These are phyloP conservation scores for Nibea coibor DNA, from an alignment of 2,113 vertebrate species.

Conservation along the genomic window DNA sequence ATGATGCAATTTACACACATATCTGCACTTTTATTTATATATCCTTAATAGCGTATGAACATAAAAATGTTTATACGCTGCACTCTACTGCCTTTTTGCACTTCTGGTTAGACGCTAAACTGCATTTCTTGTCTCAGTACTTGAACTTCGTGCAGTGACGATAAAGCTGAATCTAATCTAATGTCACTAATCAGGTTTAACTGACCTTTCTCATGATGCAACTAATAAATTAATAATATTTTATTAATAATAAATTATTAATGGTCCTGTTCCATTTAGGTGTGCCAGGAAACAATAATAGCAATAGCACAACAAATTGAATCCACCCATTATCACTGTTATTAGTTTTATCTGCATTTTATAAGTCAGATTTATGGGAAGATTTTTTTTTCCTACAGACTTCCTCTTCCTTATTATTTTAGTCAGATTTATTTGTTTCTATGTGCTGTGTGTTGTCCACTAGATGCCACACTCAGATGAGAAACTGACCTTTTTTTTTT, in stretches of 20 bases:
- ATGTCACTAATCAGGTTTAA: not conserved
- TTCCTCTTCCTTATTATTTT: not conserved
- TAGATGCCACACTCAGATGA: constrained; percentile 89
- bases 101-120: no score
- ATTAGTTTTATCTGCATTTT: not conserved
- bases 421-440: not conserved
- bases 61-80: no score
- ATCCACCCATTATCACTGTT: not conserved
- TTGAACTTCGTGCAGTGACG: no score
- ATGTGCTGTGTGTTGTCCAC: constrained; percentile 77
- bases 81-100: no score
- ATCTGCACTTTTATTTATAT: no score
- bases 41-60: no score
- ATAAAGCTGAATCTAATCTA: no score
- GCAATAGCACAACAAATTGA: not conserved
- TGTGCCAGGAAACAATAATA: not conserved
- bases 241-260: not conserved
- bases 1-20: no score
- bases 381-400: not conserved
- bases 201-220: not conserved
- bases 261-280: not conserved
- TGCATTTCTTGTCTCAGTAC: no score
- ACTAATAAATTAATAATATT: not conserved
- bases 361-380: not conserved
- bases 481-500: not conserved